phyloP scores from a whole-genome alignment of 2,888 invertebrate species.

The Aphidius colemani region DNA sequence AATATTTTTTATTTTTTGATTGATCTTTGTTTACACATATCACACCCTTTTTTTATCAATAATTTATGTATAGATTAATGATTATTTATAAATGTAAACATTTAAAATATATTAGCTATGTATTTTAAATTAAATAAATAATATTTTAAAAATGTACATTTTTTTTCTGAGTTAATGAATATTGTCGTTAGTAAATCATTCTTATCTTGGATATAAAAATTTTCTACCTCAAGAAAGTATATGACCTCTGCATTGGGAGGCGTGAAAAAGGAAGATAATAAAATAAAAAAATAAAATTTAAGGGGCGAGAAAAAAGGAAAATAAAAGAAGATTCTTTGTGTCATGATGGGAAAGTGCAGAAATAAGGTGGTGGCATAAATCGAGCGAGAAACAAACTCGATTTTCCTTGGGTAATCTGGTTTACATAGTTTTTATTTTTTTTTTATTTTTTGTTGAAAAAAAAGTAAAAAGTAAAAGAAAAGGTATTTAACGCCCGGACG shows the following conservation, averaged over 20 bases:
- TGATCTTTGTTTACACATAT: too few species aligned
- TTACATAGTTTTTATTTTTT: constrained; percentile 5
- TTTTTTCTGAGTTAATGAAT: constrained; percentile 35
- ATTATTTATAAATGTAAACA: too few species aligned
- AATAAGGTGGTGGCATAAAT: constrained; percentile 23
- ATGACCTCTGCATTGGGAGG: neutral
- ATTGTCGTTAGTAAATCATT: constrained; percentile 38
- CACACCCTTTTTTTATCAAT: too few species aligned
- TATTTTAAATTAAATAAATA: neutral
- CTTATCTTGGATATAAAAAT: constrained; percentile 37
- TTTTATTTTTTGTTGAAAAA: too few species aligned
- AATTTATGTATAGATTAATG: too few species aligned
- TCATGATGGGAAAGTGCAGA: constrained; percentile 2
- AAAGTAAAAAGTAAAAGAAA: too few species aligned
- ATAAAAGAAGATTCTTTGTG: constrained; percentile 11
- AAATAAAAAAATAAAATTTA: constrained; percentile 5
- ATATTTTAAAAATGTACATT: constrained; percentile 20
- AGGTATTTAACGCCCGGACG: too few species aligned
- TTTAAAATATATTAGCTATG: too few species aligned
- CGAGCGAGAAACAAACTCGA: constrained; percentile 31
- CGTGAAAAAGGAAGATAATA: constrained; percentile 20
- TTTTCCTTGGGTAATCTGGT: constrained; percentile 20
- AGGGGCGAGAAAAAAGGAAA: constrained; percentile 10
- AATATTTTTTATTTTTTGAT: too few species aligned
- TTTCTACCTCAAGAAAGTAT: constrained; percentile 29